Base-by-base conservation (phyloP, 1,140 invertebrate genomes). In the Ceratoteleas bidentatus region DNA sequence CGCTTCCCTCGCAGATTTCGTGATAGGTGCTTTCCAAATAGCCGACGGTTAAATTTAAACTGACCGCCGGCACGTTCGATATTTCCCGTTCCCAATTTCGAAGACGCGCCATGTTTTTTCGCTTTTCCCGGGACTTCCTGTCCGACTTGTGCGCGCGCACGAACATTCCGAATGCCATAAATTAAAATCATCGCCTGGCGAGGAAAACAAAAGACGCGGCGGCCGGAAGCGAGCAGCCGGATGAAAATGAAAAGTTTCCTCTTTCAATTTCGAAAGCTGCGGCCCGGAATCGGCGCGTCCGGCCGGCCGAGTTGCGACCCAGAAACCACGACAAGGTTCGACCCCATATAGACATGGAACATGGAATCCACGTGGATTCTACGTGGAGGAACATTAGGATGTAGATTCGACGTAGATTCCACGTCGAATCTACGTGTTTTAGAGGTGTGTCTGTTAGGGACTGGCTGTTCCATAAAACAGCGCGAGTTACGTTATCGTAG, bases 211-310 rank as follows among this genome's bases (percentile, higher is more conserved):
- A 56, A 33, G 38, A 43, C 58, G 60, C 40, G 57, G 32, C 16
- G 45, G 53, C 16, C 45, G 56, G 54, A 70, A 58, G 8, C 40
- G 57, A 24, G 33, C 57, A 49, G 47, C 32, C 43, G 14, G 40
- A 56, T 32, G 69, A 61, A 54, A 53, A 72, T 34, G 49, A 56
- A 73, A 62, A 62, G 52, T 57, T 74, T 74, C 43, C 56, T 38
- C 52, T 74, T 14, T 50, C 70, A 74, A 73, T 62, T 62, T 73
- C 56, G 58, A 62, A 56, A 54, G 58, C 69, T 73, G 52, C 43
- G n/a, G 7, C 52, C 11, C 56, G 14, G 54, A 72, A 72, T 54
- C 49, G 56, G 49, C 45, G 0, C 57, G 40, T 60, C 56, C 66
- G 66, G 47, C 65, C 8, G 34, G 13, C 45, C 32, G 50, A 60